Evolutionary conservation across 2,113 vertebrate species (phyloP).

Genomic region (Seriola rivoliana): DNA sequence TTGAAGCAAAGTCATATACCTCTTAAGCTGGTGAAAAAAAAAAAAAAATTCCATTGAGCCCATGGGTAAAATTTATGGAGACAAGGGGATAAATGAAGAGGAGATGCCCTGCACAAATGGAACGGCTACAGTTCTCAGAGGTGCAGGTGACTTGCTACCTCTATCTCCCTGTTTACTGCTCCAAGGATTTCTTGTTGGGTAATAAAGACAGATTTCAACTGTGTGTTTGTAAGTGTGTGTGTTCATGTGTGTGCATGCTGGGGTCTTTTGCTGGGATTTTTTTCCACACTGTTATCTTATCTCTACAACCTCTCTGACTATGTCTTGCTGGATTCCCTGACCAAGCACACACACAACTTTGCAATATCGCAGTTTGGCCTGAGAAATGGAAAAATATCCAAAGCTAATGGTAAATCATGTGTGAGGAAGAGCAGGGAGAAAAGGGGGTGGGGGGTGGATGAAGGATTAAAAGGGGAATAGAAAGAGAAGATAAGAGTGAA

Average conservation of each 20-base stretch:
- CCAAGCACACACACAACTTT: conserved; percentile 41
- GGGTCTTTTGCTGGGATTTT: conserved; percentile 13
- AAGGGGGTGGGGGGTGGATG: neutral
- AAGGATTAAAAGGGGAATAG: neutral
- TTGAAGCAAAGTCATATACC: conserved; percentile 10
- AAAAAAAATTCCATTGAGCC: neutral
- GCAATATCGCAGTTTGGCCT: conserved; percentile 23
- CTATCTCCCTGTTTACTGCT: conserved; percentile 31
- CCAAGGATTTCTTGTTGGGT: conserved; percentile 44
- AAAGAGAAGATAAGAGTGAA: conserved; percentile 17
- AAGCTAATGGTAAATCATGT: conserved; percentile 32
- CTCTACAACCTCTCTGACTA: conserved; percentile 43
- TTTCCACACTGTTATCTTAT: conserved; percentile 49
- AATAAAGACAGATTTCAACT: conserved; percentile 42
- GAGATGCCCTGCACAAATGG: conserved; percentile 16
- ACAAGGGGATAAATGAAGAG: conserved; percentile 41
- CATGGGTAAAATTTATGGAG: conserved; percentile 1
- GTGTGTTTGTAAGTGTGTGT: conserved; percentile 17
- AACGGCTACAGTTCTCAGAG: conserved; percentile 29
- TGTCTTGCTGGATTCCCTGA: conserved; percentile 47
- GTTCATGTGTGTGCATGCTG: conserved; percentile 22
- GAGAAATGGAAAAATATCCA: conserved; percentile 50
- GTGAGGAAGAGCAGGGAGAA: conserved; percentile 10
- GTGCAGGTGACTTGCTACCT: conserved; percentile 37
- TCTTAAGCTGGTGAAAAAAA: neutral